Conservation (phyloP, 2,113 vertebrate species). For the Galbula dea region DNA sequence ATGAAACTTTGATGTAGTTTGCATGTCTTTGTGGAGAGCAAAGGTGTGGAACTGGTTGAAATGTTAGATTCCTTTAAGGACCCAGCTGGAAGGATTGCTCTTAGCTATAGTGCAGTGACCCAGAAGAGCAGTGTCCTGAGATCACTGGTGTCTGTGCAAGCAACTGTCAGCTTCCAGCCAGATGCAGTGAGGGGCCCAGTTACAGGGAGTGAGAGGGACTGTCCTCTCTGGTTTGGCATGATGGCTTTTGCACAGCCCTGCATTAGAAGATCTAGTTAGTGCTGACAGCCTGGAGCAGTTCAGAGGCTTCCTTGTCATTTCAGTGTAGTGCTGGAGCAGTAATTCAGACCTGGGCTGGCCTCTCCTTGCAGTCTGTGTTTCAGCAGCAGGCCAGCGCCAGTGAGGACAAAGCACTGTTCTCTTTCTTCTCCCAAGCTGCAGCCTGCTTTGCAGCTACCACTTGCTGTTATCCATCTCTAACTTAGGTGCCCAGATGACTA, state of each 20-base stretch:
- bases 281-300: background rate
- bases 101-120: background rate
- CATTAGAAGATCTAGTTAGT: background rate
- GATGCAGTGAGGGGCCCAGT: background rate
- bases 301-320: background rate
- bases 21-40: background rate
- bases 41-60: background rate
- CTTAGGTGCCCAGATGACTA: background rate
- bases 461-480: background rate
- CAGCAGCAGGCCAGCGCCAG: accelerated
- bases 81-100: background rate
- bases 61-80: background rate
- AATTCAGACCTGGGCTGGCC: background rate
- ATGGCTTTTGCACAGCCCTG: background rate
- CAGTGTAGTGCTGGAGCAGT: background rate
- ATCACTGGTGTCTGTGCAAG: background rate
- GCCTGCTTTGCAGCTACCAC: background rate
- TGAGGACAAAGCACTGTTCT: background rate
- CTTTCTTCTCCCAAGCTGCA: background rate
- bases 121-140: background rate
- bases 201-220: background rate
- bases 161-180: background rate
- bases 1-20: background rate
- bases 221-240: background rate
- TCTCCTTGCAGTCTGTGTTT: background rate